Base-by-base conservation (phyloP, 2,113 vertebrate genomes). In the Mormoops blainvillei region DNA sequence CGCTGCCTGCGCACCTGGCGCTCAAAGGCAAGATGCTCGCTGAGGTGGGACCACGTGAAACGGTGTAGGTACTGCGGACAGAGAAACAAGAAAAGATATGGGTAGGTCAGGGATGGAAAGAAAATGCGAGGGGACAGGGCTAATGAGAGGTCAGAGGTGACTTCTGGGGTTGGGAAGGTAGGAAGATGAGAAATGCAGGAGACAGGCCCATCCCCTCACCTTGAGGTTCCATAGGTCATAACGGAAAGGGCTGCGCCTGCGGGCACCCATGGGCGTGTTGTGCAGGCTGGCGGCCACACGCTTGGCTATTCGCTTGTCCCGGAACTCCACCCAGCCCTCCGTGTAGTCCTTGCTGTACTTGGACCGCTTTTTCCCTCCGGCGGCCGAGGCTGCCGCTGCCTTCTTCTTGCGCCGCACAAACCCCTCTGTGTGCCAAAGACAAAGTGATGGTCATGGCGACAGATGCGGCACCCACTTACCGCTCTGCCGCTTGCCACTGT, bases 281-380 rank as follows among this genome's bases (percentile, higher is more conserved):
- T 99, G 98, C 1, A 99, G 98, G 33, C 99, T 99, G 26, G 89
- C 77, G 0, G 99, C 99, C 48, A 99, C 99, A 3, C 96, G 96
- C 97, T 99, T 99, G 0, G 99, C 99, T 33, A 99, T 94, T 0
- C 99, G 98, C 88, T 99, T 99, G 97, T 99, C 99, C 24, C 98
- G 97, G 95, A 99, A 99, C 98, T 99, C 99, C 91, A 99, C 99
- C 99, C 99, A 99, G 10, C 99, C 99, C 93, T 99, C 99, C 0
- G 98, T 99, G 94, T 99, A 99, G 81, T 98, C 98, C 74, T 98
- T 98, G 63, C 98, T 98, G 52, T 98, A 98, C 38, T 92, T 96
- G 5, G 99, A 98, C 94, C 76, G 97, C 98, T 98, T 97, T 98
- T 98, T 99, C 98, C 95, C 95, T 98, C 88, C 94, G 77, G 95